Percentiles rank a stretch among this genome's conserved stretches.
phyloP scores from a whole-genome alignment of 2,797 vertebrate species.

The Catostomus latipinnis region DNA sequence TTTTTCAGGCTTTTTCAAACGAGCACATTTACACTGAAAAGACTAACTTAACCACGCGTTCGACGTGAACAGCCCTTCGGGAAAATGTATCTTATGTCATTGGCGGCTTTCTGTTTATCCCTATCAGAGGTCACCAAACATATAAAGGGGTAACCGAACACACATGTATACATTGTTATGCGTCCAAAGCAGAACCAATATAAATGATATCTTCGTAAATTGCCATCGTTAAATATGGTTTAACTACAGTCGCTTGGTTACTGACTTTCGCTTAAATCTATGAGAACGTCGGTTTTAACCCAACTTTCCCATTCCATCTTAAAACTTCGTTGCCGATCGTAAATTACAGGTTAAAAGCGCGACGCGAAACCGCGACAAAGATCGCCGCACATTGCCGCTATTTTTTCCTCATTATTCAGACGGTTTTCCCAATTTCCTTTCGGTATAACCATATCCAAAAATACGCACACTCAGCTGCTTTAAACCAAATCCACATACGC shows the following conservation, averaged over 20 bases:
- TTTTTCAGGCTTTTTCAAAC: too few species aligned
- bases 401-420: constrained; percentile 14
- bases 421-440: constrained; percentile 48
- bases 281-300: constrained; percentile 5
- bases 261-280: constrained; percentile 2
- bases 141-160: neutral
- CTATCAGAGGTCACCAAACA: neutral
- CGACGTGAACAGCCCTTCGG: constrained; percentile 2
- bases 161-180: neutral
- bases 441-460: constrained; percentile 57
- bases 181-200: neutral
- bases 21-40: too few species aligned
- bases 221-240: neutral
- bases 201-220: neutral
- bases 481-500: constrained; percentile 38
- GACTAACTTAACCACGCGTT: too few species aligned
- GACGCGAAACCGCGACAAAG: neutral
- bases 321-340: neutral
- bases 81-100: constrained; percentile 11
- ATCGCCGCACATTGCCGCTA: constrained; percentile 35
- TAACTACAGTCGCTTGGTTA: neutral
- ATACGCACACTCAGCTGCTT: constrained; percentile 72
- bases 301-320: constrained; percentile 24
- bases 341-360: neutral
- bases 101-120: neutral